Evolutionary conservation across 2,797 vertebrate species (phyloP).

Genomic region (Melanotaenia parkinsoni): DNA sequence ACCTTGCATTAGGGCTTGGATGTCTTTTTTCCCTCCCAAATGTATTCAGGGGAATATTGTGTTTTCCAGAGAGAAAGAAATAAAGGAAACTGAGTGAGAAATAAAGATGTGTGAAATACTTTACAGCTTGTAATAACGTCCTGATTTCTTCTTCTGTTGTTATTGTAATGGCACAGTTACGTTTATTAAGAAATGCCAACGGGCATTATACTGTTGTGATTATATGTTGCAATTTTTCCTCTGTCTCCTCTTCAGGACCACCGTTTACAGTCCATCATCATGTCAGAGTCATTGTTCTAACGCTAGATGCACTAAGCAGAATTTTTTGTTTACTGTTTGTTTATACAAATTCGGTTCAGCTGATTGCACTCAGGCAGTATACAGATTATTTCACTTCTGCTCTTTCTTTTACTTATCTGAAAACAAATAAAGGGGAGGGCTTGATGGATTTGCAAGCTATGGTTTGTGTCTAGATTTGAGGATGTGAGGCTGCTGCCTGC

Average conservation of each 20-base stretch:
- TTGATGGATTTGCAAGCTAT: neutral
- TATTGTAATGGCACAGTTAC: neutral
- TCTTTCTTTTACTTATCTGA: neutral
- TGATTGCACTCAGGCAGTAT: neutral
- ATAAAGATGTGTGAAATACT: neutral
- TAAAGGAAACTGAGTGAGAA: neutral
- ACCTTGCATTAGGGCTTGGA: neutral
- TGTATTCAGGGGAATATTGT: conserved; percentile 2
- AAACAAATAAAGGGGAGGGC: neutral
- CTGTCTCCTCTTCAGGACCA: neutral
- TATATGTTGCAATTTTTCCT: neutral
- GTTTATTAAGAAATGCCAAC: neutral
- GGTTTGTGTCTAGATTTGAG: conserved; percentile 18
- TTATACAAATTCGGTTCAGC: neutral
- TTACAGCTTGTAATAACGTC: neutral
- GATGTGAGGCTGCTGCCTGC: conserved; percentile 1
- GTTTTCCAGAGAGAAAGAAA: neutral
- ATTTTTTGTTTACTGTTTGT: neutral
- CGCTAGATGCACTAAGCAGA: neutral
- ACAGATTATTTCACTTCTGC: neutral
- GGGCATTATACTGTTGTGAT: neutral
- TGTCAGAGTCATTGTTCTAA: neutral
- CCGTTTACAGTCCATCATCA: neutral
- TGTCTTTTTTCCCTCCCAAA: conserved; percentile 9
- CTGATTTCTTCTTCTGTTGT: neutral